Base-by-base conservation (phyloP, 2,113 vertebrate genomes). In the Echinops telfairi region DNA sequence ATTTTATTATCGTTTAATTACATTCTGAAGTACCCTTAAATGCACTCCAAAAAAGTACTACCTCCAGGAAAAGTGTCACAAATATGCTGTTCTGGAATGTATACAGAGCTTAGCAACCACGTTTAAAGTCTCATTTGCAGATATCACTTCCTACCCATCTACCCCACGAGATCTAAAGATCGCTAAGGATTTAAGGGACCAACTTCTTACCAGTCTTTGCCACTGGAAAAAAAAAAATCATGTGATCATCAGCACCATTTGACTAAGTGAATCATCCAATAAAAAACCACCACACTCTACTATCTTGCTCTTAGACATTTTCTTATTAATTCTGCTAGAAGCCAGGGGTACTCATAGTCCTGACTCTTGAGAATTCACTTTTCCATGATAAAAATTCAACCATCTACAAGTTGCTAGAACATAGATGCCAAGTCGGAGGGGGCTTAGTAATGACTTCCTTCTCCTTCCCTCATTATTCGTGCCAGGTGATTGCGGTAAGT, bases 61-160 rank as follows among this genome's bases (percentile, higher is more conserved):
- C 71, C 79, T 92, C 75, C 73, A 70, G 64, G 40, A 23, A 73
- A 64, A 62, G 22, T 58, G 94, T 94, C 88, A 85, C 76, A 93
- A 94, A 93, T 47, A 85, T 0, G 70, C 23, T 43, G 57, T 88
- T 95, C 90, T 86, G 85, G 91, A 96, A 97, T 36, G 73, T 64
- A 84, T 1, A 53, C 47, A 29, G 43, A 89, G 76, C 85, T 86
- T 91, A 93, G 89, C 90, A 94, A 93, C 79, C 93, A 77, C 83
- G 53, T 81, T 70, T 40, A 60, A 90, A 88, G 81, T 83, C 87
- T 88, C 90, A 60, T 70, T 76, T 80, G 53, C 25, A 0, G 1
- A 27, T 16, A 3, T 64, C 7, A 85, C 79, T 77, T 43, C 68
- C 25, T 36, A 36, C 29, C 64, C 73, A 62, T 38, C 33, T 0